Evolutionary conservation across 1,140 invertebrate species (phyloP).

Genomic region (Bradysia coprophila): DNA sequence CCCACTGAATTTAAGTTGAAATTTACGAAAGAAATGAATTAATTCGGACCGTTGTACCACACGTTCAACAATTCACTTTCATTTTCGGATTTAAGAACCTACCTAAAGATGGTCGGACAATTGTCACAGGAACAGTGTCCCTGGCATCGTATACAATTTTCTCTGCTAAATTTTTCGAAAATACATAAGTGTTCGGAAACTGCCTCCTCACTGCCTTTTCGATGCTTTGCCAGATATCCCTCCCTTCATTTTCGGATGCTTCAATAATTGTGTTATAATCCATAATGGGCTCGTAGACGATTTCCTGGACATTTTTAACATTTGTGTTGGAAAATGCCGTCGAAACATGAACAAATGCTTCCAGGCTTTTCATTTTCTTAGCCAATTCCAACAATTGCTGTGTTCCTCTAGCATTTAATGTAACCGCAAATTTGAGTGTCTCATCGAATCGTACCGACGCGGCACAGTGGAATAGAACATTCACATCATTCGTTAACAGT

Average conservation of each 20-base stretch:
- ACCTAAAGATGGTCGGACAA: no score
- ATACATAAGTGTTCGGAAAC: background rate
- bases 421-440: constrained; percentile 34
- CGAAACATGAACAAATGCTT: constrained; percentile 38
- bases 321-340: constrained; percentile 42
- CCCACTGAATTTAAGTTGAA: no score
- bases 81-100: no score
- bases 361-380: constrained; percentile 33
- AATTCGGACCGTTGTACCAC: no score
- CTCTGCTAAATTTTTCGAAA: background rate
- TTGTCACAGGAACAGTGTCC: no score
- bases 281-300: constrained; percentile 18
- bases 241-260: background rate
- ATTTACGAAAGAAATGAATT: no score
- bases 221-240: no score
- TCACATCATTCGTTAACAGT: background rate
- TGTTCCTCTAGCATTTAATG: constrained; percentile 31
- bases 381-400: constrained; percentile 30
- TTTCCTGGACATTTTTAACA: constrained; percentile 30
- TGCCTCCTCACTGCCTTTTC: background rate
- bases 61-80: no score
- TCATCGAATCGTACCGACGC: constrained; percentile 51
- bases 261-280: background rate
- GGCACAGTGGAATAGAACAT: background rate
- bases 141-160: no score